These are phyloP conservation scores for Triplophysa dalaica DNA, from an alignment of 2,113 vertebrate genomes.

Conservation along the genomic window DNA sequence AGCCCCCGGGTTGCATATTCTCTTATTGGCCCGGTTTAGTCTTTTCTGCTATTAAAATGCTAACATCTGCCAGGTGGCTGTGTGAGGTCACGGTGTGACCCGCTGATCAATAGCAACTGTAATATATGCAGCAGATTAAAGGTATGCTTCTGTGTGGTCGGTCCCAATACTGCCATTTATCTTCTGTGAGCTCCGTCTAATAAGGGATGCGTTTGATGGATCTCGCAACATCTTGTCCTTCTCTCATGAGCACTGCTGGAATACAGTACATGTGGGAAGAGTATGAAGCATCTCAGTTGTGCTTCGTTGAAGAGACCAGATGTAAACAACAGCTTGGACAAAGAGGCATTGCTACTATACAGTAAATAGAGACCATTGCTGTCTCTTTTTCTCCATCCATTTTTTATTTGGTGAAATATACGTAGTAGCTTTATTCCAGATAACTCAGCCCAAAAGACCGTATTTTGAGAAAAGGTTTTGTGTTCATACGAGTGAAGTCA, in stretches of 20 bases:
- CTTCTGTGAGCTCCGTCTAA: conserved; percentile 36
- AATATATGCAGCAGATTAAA: conserved; percentile 41
- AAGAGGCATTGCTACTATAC: too few species aligned
- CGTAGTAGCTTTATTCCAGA: too few species aligned
- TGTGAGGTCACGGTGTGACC: conserved; percentile 25
- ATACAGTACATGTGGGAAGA: background rate
- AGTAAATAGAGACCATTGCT: too few species aligned
- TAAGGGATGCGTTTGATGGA: conserved; percentile 29
- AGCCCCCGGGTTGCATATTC: background rate
- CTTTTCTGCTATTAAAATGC: conserved; percentile 39
- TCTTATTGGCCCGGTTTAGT: conserved; percentile 9
- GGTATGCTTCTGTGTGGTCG: conserved; percentile 11
- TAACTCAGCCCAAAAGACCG: too few species aligned
- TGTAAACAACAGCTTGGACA: background rate
- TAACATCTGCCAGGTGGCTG: conserved; percentile 34
- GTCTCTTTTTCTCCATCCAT: background rate
- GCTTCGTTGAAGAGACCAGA: too few species aligned
- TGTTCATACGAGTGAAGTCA: too few species aligned
- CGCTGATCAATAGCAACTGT: conserved; percentile 41
- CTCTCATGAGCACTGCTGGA: background rate
- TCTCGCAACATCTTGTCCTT: conserved; percentile 6
- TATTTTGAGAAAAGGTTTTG: too few species aligned
- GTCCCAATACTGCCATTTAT: conserved; percentile 18
- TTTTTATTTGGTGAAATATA: background rate
- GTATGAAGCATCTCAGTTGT: background rate